Base-by-base conservation (phyloP, 1,140 invertebrate genomes). In the Cotesia chilonis region DNA sequence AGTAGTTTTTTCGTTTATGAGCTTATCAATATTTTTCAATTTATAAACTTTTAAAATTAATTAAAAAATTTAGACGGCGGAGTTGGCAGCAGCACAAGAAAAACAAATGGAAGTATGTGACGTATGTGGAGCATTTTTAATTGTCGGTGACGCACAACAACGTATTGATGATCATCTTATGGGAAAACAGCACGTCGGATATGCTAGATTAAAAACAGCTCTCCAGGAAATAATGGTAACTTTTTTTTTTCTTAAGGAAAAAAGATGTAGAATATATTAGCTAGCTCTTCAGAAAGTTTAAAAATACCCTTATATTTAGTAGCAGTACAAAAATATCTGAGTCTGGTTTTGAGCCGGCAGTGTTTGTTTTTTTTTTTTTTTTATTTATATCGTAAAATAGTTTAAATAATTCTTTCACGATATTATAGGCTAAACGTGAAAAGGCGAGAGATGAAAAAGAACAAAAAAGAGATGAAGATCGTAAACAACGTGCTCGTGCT, bases 61-160 rank as follows among this genome's bases (percentile, higher is more conserved):
- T 55, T 12, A 14, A 14, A 55, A 59, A 9, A 67, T 79, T 12
- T 12, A 87, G 86, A 92, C 92, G 54, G 92, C 93, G 4, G 92
- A 95, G 84, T 87, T 94, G 78, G 94, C 94, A 68, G 92, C 92
- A 28, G 93, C 94, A 41, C 95, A 95, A 83, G 96, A 97, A 85
- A 99, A 98, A 84, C 95, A 97, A 83, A 99, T 99, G 98, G 97
- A 99, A 87, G 97, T 99, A 2, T 99, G 98, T 87, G 94, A 97
- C 79, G 96, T 98, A 2, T 99, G 98, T 88, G 98, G 98, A 4
- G 97, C 98, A 6, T 98, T 99, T 86, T 89, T 99, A 10, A 98
- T 99, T 79, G 96, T 99, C 20, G 97, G 94, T n/a, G 98, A 99
- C 88, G 97, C 97, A 2, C 97, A 98, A 82, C 97, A 98, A 81